phyloP scores from a whole-genome alignment of 2,888 invertebrate species.

The Brachylomia viminalis region DNA sequence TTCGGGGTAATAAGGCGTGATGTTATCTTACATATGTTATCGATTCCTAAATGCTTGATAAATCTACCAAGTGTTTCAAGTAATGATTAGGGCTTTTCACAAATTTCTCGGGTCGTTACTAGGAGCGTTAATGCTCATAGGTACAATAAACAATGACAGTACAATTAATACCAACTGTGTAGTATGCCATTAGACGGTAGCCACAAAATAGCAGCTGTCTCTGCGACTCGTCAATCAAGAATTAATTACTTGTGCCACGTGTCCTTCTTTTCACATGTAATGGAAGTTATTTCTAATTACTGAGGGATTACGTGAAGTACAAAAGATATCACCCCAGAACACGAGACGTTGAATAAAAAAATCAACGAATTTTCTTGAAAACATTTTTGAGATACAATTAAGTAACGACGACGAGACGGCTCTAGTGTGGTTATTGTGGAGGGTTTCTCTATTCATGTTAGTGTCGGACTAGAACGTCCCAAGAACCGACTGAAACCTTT shows the following conservation, averaged over 20 bases:
- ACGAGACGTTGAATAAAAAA: not conserved
- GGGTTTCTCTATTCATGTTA: conserved; percentile 71
- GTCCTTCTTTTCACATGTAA: conserved; percentile 16
- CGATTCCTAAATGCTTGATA: conserved; percentile 1
- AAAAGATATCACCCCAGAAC: not conserved
- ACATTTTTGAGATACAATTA: conserved; percentile 16
- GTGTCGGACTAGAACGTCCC: conserved; percentile 77
- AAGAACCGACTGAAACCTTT: conserved; percentile 82
- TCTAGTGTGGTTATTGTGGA: conserved; percentile 65
- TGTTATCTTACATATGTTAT: too few species aligned
- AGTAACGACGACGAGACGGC: conserved; percentile 15
- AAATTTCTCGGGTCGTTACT: conserved; percentile 13
- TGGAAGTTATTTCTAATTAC: conserved; percentile 16
- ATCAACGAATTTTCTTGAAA: conserved; percentile 3
- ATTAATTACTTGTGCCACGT: conserved; percentile 41
- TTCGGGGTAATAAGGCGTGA: too few species aligned
- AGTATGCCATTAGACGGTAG: conserved; percentile 35
- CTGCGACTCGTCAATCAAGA: conserved; percentile 48
- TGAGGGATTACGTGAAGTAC: not conserved
- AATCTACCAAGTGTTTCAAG: conserved; percentile 5
- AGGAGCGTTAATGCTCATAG: conserved; percentile 11
- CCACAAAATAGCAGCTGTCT: conserved; percentile 45
- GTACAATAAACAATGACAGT: conserved; percentile 34
- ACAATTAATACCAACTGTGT: conserved; percentile 37
- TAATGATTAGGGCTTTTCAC: conserved; percentile 19